Evolutionary conservation across 2,888 invertebrate species (phyloP).

Genomic region (Pachliopta kotzebuea): DNA sequence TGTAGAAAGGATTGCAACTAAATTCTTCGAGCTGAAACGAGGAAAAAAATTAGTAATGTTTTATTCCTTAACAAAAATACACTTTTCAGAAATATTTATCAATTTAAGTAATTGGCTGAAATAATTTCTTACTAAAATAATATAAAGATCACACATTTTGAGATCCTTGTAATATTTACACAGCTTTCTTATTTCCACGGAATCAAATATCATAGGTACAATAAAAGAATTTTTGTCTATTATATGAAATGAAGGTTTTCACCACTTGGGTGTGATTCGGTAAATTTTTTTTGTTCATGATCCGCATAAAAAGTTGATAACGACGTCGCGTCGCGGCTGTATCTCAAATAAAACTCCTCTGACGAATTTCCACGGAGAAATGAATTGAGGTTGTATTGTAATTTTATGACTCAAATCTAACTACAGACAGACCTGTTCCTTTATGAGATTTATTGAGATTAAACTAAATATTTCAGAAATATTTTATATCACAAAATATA

Average conservation of each 20-base stretch:
- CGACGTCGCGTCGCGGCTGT: constrained; percentile 64
- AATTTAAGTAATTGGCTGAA: no score
- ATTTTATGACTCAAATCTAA: constrained; percentile 25
- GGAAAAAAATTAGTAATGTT: no score
- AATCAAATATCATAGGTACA: constrained; percentile 2
- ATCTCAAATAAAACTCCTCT: constrained; percentile 78
- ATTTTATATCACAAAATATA: not conserved
- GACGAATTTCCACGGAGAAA: constrained; percentile 70
- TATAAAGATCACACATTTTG: no score
- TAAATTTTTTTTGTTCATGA: constrained; percentile 20
- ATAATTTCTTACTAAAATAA: no score
- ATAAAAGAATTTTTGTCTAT: constrained; percentile 13
- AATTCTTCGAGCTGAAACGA: no score
- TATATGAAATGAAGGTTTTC: constrained; percentile 17
- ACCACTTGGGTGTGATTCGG: constrained; percentile 17
- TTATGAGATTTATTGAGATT: constrained; percentile 9
- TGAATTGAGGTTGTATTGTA: constrained; percentile 32
- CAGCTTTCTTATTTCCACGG: not conserved
- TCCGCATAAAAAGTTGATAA: constrained; percentile 61
- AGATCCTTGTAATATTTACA: no score
- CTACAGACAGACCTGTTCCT: constrained; percentile 8
- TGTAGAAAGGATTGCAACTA: no score
- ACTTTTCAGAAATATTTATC: no score
- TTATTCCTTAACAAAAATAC: no score
- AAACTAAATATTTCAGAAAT: not conserved